Evolutionary conservation across 1,140 invertebrate species (phyloP), one percentile per base, ranked within the genome.

Genomic region (Musca vetustissima): DNA sequence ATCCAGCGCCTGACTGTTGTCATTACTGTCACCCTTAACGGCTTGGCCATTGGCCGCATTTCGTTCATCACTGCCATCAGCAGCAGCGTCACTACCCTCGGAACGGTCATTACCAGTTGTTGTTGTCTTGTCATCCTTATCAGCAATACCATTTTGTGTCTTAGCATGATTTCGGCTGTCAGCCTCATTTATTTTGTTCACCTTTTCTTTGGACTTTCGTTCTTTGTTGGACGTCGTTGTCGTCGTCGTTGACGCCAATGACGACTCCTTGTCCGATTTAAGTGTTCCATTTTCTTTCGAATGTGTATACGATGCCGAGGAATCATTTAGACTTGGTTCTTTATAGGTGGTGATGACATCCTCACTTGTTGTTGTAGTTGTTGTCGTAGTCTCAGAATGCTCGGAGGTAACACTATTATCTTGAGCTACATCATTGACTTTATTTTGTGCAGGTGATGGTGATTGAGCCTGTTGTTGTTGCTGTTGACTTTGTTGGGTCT

Each of bases 331-430:
- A 69, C 78, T 80, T 50, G 77, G 73, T 71, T 81, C 79, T 67
- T 81, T 81, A 66, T 78, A 81, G 21, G 80, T 81, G 59, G 79
- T 81, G 7, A 81, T 77, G 50, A 82, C 79, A 64, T 82, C 80
- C 64, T 82, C 80, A 70, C 78, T 80, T 49, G 79, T 82, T 67
- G 80, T 82, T 61, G 71, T 74, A 14, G 79, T 82, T 43, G 80
- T 81, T 36, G 77, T 82, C 21, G 80, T 82, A 17, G 79, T 76
- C 72, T 82, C 80, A 55, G 80, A 82, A 36, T 78, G 79, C 70
- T 81, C 80, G 21, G 80, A 82, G 11, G 80, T 82, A 32, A 82
- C 78, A 72, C 80, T 82, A 52, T 82, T 82, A 36, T 82, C 80
- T 67, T 80, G 77, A 32, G 74, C 75, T 67, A 76, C 70, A 69